Evolutionary conservation across 2,113 vertebrate species (phyloP).

Genomic region (Gymnorhina tibicen): DNA sequence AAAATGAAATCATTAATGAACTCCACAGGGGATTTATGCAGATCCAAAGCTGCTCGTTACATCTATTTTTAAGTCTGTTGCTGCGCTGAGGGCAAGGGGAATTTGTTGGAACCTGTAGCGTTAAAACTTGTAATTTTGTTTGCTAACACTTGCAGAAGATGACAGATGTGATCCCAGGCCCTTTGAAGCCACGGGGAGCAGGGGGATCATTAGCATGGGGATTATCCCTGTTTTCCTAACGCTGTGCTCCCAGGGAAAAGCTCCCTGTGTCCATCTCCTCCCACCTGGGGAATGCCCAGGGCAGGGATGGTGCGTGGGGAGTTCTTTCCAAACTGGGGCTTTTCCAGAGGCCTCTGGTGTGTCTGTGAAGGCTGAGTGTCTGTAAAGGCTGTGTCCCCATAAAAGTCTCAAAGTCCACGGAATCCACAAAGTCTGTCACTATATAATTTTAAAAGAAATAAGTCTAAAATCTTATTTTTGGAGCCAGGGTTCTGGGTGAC

Average conservation of each 20-base stretch:
- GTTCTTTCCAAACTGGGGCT: neutral
- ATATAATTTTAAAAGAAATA: neutral
- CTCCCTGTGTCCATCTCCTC: neutral
- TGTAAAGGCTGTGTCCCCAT: neutral
- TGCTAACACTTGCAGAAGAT: constrained; percentile 44
- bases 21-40: constrained; percentile 27
- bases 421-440: too few species aligned
- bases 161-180: neutral
- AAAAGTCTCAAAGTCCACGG: neutral
- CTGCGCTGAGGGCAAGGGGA: neutral
- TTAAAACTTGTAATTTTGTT: constrained; percentile 59
- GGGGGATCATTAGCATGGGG: constrained; percentile 27
- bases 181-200: constrained; percentile 45
- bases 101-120: constrained; percentile 50
- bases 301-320: neutral
- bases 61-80: constrained; percentile 35
- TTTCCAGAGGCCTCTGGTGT: neutral
- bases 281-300: neutral
- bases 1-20: constrained; percentile 40
- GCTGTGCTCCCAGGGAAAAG: neutral
- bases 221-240: neutral
- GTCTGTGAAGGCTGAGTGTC: neutral
- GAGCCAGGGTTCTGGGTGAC: neutral
- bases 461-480: neutral
- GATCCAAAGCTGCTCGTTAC: constrained; percentile 26